Base-by-base conservation (phyloP, 2,888 invertebrate genomes). In the Ctena decussata region DNA sequence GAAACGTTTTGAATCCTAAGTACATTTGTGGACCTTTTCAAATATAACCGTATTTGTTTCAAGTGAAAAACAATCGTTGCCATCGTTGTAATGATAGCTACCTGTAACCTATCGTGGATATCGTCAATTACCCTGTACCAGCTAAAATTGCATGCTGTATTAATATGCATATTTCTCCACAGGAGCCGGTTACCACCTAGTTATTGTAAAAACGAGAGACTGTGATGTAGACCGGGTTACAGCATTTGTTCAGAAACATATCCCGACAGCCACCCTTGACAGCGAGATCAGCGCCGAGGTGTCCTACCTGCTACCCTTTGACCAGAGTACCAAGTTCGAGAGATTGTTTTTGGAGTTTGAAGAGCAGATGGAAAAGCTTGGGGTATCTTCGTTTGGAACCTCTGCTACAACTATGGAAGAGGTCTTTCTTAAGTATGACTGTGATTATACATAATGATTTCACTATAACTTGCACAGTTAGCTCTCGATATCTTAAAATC, bases 331-430 rank as follows among this genome's bases (percentile, higher is more conserved):
- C 15, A 84, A 82, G 39, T 94, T 95, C 77, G 85, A 92, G 32
- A 86, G 70, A 11, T 83, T 95, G 35, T 93, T 95, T 81, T 75
- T 73, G 24, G 90, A 90, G 18, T 72, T 95, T 35, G 95, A 95
- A 53, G 72, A 76, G n/a, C 83, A 80, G 21, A 90, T 89, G 12
- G 94, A 96, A 0, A 94, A 95, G 0, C 96, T 98, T 27, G 97
- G 97, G 21, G 97, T 98, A 73, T 97, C 97, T 84, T 97, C 98
- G 93, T 98, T 98, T 95, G 98, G 98, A 5, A 97, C 98, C 37
- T 97, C 98, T 11, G 97, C 98, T 24, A 98, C 98, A 2, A 98
- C 98, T 0, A 96, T 98, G 96, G 98, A 98, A 96, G 98, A 98
- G 96, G 98, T 98, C 5, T 95, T 95, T 80, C 86, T 95, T 5